phyloP scores from a whole-genome alignment of 2,113 vertebrate species.

The Trematocara nigrifrons region DNA sequence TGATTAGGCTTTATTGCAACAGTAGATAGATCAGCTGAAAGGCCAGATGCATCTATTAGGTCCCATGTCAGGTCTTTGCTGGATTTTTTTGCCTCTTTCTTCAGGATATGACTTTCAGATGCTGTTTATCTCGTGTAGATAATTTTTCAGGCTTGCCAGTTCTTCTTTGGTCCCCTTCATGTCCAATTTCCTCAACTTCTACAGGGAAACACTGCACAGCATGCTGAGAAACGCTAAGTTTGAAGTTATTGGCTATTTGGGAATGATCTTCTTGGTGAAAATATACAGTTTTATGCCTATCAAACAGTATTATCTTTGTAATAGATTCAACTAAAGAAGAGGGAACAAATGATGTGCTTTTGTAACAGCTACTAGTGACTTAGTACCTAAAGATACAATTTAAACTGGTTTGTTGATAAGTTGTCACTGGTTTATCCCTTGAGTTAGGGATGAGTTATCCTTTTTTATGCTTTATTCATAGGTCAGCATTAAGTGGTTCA shows the following conservation, averaged over 20 bases:
- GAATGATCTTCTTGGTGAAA: not conserved
- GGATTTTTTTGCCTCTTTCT: not conserved
- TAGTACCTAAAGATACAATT: not conserved
- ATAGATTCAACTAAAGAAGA: not conserved
- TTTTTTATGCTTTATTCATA: not conserved
- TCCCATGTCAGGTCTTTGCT: not conserved
- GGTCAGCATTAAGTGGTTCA: not conserved
- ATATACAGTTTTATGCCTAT: not conserved
- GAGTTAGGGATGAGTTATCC: not conserved
- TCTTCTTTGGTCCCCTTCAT: not conserved
- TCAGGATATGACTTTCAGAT: not conserved
- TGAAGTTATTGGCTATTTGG: not conserved
- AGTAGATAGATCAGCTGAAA: not conserved
- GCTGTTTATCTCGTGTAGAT: not conserved
- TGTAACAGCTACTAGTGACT: not conserved
- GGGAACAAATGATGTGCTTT: not conserved
- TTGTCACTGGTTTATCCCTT: not conserved
- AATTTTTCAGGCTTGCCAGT: not conserved
- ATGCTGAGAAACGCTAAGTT: not conserved
- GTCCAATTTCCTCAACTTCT: not conserved
- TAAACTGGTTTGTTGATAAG: not conserved
- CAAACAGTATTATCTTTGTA: not conserved
- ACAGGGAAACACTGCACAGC: not conserved
- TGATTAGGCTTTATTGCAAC: not conserved
- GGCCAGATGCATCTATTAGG: not conserved